A percentile compares a stretch with the other conserved stretches of the same genome.
These are phyloP conservation scores for Marisa cornuarietis DNA, from an alignment of 1,140 invertebrate genomes.

Conservation along the genomic window DNA sequence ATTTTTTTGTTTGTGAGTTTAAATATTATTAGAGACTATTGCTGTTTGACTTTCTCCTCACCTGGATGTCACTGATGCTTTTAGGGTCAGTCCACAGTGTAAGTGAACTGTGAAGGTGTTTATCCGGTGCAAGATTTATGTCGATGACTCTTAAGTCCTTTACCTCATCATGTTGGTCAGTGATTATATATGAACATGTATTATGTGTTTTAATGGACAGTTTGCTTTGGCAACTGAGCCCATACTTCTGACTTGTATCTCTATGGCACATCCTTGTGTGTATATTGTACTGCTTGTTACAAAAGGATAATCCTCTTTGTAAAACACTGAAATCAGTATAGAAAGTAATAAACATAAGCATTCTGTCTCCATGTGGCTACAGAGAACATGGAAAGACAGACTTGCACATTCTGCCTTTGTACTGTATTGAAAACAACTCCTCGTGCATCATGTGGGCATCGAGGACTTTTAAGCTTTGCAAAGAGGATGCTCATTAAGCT, in stretches of 20 bases:
- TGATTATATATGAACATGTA: neutral
- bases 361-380: no score
- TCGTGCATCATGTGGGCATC: no score
- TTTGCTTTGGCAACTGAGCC: neutral
- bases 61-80: neutral
- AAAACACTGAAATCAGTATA: neutral
- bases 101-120: slow-evolving; percentile 2
- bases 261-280: no score
- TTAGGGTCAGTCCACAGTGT: neutral
- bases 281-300: neutral
- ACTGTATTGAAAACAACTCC: no score
- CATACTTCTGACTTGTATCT: no score
- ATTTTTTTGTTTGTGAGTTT: neutral
- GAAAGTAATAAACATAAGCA: no score
- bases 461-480: no score
- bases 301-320: slow-evolving; percentile 1
- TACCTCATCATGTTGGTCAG: neutral
- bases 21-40: neutral
- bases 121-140: neutral
- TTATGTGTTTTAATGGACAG: neutral
- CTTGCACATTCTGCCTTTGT: no score
- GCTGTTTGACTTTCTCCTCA: neutral
- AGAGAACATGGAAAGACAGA: no score
- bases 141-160: neutral
- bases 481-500: no score